These are phyloP conservation scores for Caenorhabditis sp. DNA, from an alignment of 2,888 invertebrate genomes.

Conservation along the genomic window DNA sequence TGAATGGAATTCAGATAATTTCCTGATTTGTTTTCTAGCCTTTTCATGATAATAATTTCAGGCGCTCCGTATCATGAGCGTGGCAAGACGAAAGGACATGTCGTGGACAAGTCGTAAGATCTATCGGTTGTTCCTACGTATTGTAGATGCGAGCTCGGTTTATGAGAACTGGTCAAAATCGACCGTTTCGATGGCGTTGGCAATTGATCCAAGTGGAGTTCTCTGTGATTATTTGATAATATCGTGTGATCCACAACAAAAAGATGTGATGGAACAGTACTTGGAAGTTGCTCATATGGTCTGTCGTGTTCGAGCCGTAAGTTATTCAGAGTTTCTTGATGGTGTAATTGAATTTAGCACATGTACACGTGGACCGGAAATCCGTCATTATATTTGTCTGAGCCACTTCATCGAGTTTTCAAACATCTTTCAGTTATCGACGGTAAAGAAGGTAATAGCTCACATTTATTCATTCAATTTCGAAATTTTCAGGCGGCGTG, in stretches of 20 bases:
- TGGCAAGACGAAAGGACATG: conserved; percentile 13
- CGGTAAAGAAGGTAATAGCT: conserved; percentile 21
- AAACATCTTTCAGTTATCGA: conserved; percentile 31
- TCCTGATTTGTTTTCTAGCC: no score
- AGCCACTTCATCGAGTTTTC: conserved; percentile 35
- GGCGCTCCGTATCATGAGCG: conserved; percentile 32
- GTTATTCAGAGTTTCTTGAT: background rate
- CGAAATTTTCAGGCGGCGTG: conserved; percentile 14
- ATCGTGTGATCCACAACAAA: conserved; percentile 10
- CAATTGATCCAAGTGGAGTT: conserved; percentile 23
- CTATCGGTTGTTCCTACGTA: conserved; percentile 26
- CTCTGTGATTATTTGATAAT: conserved; percentile 25
- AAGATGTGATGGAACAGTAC: conserved; percentile 3
- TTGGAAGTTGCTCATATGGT: conserved; percentile 31
- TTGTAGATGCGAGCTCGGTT: conserved; percentile 20
- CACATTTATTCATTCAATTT: background rate
- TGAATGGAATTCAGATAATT: conserved; percentile 24
- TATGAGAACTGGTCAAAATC: conserved; percentile 11
- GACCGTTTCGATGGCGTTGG: conserved; percentile 20
- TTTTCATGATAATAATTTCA: no score
- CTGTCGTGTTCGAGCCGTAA: conserved; percentile 19
- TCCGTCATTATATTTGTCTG: conserved; percentile 28
- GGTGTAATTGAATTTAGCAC: background rate
- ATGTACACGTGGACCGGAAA: conserved; percentile 29
- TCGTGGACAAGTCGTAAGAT: conserved; percentile 21